phyloP scores from a whole-genome alignment of 2,113 vertebrate species.

The Anser cygnoides region DNA sequence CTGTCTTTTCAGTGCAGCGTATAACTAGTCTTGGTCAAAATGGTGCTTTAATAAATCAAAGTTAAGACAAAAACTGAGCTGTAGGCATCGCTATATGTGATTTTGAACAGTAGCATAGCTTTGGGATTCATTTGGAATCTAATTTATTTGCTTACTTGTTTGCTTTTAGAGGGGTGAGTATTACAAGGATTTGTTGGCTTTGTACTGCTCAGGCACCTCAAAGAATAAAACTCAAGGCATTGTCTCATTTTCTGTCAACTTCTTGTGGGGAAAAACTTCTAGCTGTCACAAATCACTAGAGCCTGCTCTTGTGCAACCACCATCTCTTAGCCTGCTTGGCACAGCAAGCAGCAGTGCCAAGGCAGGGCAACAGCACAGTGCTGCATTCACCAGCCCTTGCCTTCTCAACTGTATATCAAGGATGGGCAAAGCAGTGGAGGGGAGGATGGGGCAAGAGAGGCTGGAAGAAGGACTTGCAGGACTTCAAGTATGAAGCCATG shows the following conservation, averaged over 20 bases:
- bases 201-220: not conserved
- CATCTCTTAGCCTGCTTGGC: not conserved
- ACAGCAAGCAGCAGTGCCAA: not conserved
- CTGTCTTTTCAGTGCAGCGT: not conserved
- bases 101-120: not conserved
- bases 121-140: constrained; percentile 11
- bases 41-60: not conserved
- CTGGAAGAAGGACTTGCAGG: not conserved
- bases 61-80: constrained; percentile 9
- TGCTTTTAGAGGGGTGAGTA: not conserved
- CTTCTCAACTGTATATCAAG: not conserved
- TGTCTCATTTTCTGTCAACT: not conserved
- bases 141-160: constrained; percentile 6
- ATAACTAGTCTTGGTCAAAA: not conserved
- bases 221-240: not conserved
- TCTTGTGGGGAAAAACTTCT: not conserved
- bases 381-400: not conserved
- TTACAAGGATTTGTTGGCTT: not conserved
- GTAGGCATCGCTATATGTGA: not conserved
- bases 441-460: not conserved
- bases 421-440: not conserved
- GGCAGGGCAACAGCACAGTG: not conserved
- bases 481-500: not conserved
- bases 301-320: not conserved
- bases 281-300: not conserved